These are phyloP conservation scores for Porites lobata DNA, from an alignment of 92 coral and sea anemone species.

Conservation along the genomic window DNA sequence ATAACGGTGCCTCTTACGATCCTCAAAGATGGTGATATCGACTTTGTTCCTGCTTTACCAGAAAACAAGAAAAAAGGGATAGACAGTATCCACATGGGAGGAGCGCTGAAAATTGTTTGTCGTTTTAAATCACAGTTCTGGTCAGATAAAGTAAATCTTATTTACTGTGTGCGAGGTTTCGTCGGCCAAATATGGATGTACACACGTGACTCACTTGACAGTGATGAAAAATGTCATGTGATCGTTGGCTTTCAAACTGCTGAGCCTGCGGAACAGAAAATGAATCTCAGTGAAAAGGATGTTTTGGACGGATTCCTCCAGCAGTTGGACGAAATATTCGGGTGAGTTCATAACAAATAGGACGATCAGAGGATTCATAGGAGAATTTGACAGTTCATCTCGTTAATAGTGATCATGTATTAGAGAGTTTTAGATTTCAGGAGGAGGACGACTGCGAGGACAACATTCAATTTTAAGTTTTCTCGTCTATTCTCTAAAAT, in stretches of 20 bases:
- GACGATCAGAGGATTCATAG: too few relatives aligned
- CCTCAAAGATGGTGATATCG: conserved; percentile 89
- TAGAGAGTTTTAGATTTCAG: too few relatives aligned
- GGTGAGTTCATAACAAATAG: conserved; percentile 53
- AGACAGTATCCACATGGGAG: conserved; percentile 78
- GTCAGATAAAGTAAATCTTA: conserved; percentile 47
- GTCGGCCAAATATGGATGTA: conserved; percentile 93
- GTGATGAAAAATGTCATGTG: conserved; percentile 87
- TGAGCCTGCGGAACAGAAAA: conserved; percentile 81
- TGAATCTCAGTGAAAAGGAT: conserved; percentile 71
- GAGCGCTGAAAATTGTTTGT: conserved; percentile 92
- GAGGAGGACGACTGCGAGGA: too few relatives aligned
- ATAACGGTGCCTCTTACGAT: conserved; percentile 90
- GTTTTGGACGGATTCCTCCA: conserved; percentile 79
- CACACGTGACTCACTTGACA: conserved; percentile 74
- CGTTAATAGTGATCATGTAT: too few relatives aligned
- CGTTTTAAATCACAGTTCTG: conserved; percentile 87
- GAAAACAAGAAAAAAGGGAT: conserved; percentile 78
- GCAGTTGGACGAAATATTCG: conserved; percentile 87
- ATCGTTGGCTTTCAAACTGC: conserved; percentile 92
- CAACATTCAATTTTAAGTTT: too few relatives aligned
- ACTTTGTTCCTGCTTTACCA: conserved; percentile 83
- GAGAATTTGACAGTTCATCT: too few relatives aligned
- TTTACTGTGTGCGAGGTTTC: conserved; percentile 30
- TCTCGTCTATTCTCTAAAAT: too few relatives aligned